phyloP scores from a whole-genome alignment of 2,888 invertebrate genomes.

The Amphipyra berbera region DNA sequence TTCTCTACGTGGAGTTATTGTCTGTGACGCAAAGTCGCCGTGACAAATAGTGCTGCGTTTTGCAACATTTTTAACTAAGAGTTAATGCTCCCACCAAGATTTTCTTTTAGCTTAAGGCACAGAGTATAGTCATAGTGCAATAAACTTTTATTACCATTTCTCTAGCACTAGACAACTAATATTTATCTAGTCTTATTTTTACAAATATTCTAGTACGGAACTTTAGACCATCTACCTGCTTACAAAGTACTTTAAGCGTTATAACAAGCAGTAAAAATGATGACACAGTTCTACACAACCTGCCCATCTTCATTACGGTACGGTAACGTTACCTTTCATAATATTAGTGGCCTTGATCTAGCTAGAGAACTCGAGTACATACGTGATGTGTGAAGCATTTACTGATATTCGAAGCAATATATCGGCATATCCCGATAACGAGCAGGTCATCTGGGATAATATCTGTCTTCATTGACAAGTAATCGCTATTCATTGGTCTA shows the following conservation, averaged over 20 bases:
- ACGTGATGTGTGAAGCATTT: conserved; percentile 4
- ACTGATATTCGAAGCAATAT: conserved; percentile 8
- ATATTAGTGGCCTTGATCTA: conserved; percentile 3
- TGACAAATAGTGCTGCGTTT: conserved; percentile 84
- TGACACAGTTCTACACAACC: not conserved
- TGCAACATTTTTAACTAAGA: conserved; percentile 81
- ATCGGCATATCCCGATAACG: not conserved
- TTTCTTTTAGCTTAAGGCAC: conserved; percentile 53
- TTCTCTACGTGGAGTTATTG: conserved; percentile 85
- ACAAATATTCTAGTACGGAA: conserved; percentile 2
- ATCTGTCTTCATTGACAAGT: not conserved
- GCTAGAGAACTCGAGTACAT: conserved; percentile 6
- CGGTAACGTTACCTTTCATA: not conserved
- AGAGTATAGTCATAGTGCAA: conserved; percentile 45
- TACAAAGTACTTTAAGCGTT: not conserved
- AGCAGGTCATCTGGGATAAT: conserved; percentile 9
- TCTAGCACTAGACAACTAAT: conserved; percentile 24
- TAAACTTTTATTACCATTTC: conserved; percentile 55
- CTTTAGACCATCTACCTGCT: not conserved
- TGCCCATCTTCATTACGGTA: conserved; percentile 5
- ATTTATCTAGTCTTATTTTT: conserved; percentile 32
- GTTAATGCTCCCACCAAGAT: conserved; percentile 68
- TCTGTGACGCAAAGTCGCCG: conserved; percentile 81
- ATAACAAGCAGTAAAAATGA: not conserved
- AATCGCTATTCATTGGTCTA: conserved; percentile 7